phyloP scores from a whole-genome alignment of 2,797 vertebrate genomes.

The Melanotaenia trifasciata region DNA sequence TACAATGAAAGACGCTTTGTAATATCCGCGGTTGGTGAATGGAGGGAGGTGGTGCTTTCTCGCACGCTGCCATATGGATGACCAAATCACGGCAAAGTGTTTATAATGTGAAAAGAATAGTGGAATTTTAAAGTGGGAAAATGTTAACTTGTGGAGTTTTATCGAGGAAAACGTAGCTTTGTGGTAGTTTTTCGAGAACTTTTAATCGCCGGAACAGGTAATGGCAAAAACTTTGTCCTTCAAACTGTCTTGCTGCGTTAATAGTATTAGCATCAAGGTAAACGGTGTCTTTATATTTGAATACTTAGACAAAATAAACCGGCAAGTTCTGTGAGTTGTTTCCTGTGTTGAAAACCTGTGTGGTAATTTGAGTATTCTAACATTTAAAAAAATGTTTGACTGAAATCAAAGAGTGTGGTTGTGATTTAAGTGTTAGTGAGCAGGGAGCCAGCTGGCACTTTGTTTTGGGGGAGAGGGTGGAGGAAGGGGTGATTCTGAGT shows the following conservation, averaged over 20 bases:
- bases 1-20: conserved; percentile 86
- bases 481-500: conserved; percentile 22
- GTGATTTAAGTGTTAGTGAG: conserved; percentile 44
- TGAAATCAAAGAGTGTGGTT: conserved; percentile 44
- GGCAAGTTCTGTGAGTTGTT: not conserved
- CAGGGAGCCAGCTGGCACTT: conserved; percentile 71
- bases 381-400: conserved; percentile 22
- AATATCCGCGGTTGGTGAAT: conserved; percentile 51
- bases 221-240: not conserved
- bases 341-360: not conserved
- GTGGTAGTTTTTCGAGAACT: conserved; percentile 7
- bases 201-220: conserved; percentile 56
- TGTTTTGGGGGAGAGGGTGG: conserved; percentile 34
- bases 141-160: conserved; percentile 31
- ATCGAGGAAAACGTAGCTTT: not conserved
- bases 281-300: not conserved
- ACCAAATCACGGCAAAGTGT: conserved; percentile 46
- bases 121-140: conserved; percentile 3
- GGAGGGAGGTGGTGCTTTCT: conserved; percentile 47
- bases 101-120: conserved; percentile 13
- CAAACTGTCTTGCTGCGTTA: not conserved
- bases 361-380: conserved; percentile 4
- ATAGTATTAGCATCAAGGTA: not conserved
- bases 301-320: not conserved
- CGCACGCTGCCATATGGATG: conserved; percentile 42